Conservation (phyloP, 2,888 invertebrate genomes). For the Portevinia maculata region DNA sequence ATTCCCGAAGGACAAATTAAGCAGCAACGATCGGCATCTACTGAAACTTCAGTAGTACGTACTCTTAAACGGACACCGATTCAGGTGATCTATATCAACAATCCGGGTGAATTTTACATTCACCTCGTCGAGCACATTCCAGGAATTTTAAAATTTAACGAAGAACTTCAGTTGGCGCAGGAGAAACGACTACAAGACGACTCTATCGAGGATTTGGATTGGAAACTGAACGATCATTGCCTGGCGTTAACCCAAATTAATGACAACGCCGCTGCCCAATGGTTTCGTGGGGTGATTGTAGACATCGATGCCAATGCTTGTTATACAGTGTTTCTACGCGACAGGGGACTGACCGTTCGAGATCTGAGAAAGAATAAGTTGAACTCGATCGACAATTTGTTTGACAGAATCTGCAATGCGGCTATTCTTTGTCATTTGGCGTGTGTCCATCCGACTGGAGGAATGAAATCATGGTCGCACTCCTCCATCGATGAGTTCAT, state of each 20-base stretch:
- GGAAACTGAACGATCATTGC: constrained; percentile 84
- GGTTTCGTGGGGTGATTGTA: constrained; percentile 85
- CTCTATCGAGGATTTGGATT: constrained; percentile 77
- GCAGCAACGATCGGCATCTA: not conserved
- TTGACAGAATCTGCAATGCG: constrained; percentile 84
- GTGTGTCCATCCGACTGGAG: constrained; percentile 88
- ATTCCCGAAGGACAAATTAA: constrained; percentile 32
- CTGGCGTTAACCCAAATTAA: constrained; percentile 83
- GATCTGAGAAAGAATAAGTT: constrained; percentile 83
- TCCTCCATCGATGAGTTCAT: constrained; percentile 85
- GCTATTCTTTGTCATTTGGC: constrained; percentile 88
- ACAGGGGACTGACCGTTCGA: constrained; percentile 85
- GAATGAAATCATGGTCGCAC: constrained; percentile 80
- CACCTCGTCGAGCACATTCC: constrained; percentile 83
- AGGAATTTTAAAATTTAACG: constrained; percentile 83
- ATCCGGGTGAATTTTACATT: constrained; percentile 86
- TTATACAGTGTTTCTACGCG: constrained; percentile 86
- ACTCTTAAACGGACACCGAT: constrained; percentile 76
- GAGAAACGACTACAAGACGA: constrained; percentile 14
- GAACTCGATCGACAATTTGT: constrained; percentile 84
- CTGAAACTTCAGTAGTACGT: not conserved
- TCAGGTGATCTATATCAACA: constrained; percentile 83
- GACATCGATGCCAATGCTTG: constrained; percentile 76
- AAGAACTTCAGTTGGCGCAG: constrained; percentile 83
- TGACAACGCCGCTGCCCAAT: constrained; percentile 84